A percentile compares a stretch with the other conserved stretches of the same genome.
Conservation (phyloP, 2,113 vertebrate genomes). For the Chauna torquata region DNA sequence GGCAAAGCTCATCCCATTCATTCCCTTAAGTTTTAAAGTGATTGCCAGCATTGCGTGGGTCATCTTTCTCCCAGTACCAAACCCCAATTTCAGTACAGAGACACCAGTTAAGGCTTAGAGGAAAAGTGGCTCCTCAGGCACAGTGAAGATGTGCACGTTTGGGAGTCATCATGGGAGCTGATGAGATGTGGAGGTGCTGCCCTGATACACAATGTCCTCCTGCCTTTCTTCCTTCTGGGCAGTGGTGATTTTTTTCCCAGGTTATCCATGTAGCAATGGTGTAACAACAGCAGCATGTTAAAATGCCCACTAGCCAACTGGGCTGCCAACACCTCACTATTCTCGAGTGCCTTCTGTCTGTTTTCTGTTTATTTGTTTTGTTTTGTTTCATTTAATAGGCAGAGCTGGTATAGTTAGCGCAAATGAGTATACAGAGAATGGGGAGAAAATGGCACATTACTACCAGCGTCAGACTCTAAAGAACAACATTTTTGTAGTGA, state of each 20-base stretch:
- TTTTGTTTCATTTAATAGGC: background rate
- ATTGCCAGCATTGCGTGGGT: background rate
- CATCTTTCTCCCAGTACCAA: background rate
- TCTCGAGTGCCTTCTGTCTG: background rate
- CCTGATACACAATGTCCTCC: background rate
- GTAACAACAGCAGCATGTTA: background rate
- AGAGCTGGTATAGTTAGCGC: background rate
- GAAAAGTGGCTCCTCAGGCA: background rate
- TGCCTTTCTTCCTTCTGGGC: background rate
- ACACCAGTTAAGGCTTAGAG: background rate
- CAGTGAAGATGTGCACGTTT: background rate
- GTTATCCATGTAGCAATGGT: background rate
- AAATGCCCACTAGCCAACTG: background rate
- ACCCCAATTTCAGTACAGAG: background rate
- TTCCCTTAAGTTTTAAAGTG: background rate
- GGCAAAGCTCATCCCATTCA: background rate
- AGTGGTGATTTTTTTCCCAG: background rate
- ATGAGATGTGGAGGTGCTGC: background rate
- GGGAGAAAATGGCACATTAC: background rate
- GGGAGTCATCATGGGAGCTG: background rate
- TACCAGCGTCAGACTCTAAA: background rate
- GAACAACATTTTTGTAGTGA: background rate
- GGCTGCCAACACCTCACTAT: background rate
- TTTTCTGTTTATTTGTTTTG: too few relatives aligned
- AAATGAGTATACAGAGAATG: fast-evolving